These are phyloP conservation scores for Cantharis flavilabris DNA, from an alignment of 2,888 invertebrate species.

Conservation along the genomic window DNA sequence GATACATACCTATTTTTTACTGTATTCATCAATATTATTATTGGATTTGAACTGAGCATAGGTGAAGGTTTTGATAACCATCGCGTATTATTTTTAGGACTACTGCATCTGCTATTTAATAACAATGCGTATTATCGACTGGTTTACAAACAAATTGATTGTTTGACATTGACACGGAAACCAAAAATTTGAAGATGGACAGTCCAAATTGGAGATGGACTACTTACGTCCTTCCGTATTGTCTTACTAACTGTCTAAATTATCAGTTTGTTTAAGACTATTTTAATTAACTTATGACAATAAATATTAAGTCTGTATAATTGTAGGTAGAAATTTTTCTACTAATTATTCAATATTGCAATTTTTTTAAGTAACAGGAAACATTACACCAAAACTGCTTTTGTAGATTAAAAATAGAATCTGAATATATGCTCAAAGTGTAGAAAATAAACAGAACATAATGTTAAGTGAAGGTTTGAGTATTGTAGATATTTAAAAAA, in stretches of 20 bases:
- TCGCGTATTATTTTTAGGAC: background rate
- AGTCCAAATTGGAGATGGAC: background rate
- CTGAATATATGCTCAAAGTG: constrained; percentile 3
- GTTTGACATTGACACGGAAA: background rate
- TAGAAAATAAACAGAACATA: background rate
- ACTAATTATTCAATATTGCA: background rate
- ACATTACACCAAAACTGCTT: background rate
- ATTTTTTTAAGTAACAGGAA: background rate
- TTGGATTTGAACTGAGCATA: background rate
- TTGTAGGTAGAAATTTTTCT: background rate
- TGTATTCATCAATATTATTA: background rate
- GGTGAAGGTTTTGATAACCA: constrained; percentile 18
- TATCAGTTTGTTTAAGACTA: background rate
- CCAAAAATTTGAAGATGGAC: background rate
- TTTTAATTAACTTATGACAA: constrained; percentile 18
- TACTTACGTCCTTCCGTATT: background rate
- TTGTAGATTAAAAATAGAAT: background rate
- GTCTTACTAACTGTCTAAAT: background rate
- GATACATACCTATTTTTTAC: background rate
- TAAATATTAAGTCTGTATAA: constrained; percentile 23
- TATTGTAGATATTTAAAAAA: background rate
- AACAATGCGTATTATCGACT: background rate
- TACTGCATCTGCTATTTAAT: background rate
- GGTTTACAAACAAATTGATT: background rate
- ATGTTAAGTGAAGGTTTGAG: background rate